These are phyloP conservation scores for Portunus trituberculatus DNA, from an alignment of 1,140 invertebrate species.

Conservation along the genomic window DNA sequence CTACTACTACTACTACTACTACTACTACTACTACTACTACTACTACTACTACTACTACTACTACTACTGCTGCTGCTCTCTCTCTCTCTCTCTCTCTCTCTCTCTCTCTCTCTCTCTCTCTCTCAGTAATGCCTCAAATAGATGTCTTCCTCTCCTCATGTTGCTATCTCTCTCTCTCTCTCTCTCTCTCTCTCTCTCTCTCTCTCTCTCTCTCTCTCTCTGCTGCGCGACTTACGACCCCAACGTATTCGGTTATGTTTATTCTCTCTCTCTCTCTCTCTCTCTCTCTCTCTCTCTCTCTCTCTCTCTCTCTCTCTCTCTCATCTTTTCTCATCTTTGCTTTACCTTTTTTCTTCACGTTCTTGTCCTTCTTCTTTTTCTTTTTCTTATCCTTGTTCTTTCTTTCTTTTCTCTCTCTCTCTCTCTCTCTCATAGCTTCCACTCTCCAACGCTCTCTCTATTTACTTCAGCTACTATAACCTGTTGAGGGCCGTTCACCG, in stretches of 20 bases:
- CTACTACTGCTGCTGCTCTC: neutral
- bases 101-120: neutral
- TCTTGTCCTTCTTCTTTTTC: too few relatives aligned
- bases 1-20: neutral
- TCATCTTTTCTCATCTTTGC: too few relatives aligned
- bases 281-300: neutral
- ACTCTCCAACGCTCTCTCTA: too few relatives aligned
- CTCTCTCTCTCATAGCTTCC: too few relatives aligned
- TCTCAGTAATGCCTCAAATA: neutral
- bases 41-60: neutral
- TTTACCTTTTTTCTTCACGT: too few relatives aligned
- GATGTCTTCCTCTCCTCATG: neutral
- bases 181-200: too few relatives aligned
- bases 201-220: too few relatives aligned
- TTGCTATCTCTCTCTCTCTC: too few relatives aligned
- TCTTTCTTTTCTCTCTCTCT: too few relatives aligned
- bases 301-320: neutral
- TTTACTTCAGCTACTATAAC: too few relatives aligned
- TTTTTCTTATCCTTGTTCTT: too few relatives aligned
- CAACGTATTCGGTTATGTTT: neutral
- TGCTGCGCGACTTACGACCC: neutral
- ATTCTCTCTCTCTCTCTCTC: neutral
- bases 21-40: neutral
- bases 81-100: constrained; percentile 24
- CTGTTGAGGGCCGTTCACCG: too few relatives aligned